Base-by-base conservation (phyloP, 2,797 vertebrate species). In the Scyliorhinus canicula region DNA sequence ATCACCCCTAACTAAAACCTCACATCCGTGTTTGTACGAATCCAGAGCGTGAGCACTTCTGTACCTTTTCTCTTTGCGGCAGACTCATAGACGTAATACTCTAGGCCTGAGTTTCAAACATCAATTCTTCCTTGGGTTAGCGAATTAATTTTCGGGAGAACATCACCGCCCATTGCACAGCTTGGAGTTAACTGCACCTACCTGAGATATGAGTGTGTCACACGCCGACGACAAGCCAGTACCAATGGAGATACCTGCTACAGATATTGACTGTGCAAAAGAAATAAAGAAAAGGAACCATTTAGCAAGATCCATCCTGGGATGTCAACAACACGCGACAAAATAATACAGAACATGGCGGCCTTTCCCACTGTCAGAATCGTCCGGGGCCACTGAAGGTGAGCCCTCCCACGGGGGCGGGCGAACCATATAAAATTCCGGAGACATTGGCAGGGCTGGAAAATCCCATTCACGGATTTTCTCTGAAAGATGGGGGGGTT, bases 141-240 rank as follows among this genome's bases (percentile, higher is more conserved):
- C 5, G 24, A 50, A 85, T 24, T 7, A 50, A 85, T 47, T 6
- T 44, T 85, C 19, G 85, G 14, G 35, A 57, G 28, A 31, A 88
- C 31, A 21, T 88, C 55, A 8, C 5, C 2, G 16, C 4, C 31
- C 52, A 5, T 28, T 52, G 3, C 35, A n/a, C 28, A 57, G 85
- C 28, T 12, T 88, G 55, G 50, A 57, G 31, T 88, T 82, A n/a
- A 28, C 9, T 57, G 26, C 50, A n/a, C 96, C 95, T 85, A 98
- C 98, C 98, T 99, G 99, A 95, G 98, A 98, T 96, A 99, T 98
- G n/a, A 77, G 71, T 16, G 71, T 77, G 71, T 77, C 71, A 77
- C 71, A 77, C 2, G 35, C n/a, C 40, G 71, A 0, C 3, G 97
- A 96, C 3, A 99, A 96, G 40, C 98, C 98, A 40, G 95, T 95